Evolutionary conservation across 1,140 invertebrate genomes (phyloP).

Genomic region (Hormaphis cornu): DNA sequence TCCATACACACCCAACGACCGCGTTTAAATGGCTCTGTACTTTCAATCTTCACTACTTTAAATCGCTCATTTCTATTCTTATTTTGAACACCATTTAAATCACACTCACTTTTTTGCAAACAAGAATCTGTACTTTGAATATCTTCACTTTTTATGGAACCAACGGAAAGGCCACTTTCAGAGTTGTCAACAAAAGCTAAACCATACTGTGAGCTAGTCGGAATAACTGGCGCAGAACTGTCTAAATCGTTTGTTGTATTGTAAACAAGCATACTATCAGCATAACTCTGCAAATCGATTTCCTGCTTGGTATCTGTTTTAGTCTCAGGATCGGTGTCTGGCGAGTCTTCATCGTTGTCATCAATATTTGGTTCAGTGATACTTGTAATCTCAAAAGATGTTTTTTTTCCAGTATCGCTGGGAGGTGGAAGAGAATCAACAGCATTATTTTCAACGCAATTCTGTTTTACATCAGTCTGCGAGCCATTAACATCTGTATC

Average conservation of each 20-base stretch:
- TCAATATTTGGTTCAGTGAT: slow-evolving; percentile 69
- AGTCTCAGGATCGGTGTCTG: slow-evolving; percentile 82
- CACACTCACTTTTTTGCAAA: slow-evolving; percentile 52
- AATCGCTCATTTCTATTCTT: slow-evolving; percentile 70
- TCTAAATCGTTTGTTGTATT: slow-evolving; percentile 68
- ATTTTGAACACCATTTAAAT: slow-evolving; percentile 60
- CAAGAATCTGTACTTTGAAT: slow-evolving; percentile 42
- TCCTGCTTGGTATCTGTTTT: slow-evolving; percentile 60
- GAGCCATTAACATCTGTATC: background rate
- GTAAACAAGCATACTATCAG: slow-evolving; percentile 73
- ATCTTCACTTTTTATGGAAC: slow-evolving; percentile 52
- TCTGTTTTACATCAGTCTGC: slow-evolving; percentile 2
- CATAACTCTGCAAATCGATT: slow-evolving; percentile 73
- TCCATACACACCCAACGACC: slow-evolving; percentile 94
- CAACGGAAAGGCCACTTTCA: slow-evolving; percentile 44
- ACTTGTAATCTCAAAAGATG: slow-evolving; percentile 87
- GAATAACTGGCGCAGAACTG: slow-evolving; percentile 72
- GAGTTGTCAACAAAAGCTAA: slow-evolving; percentile 58
- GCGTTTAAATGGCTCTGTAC: slow-evolving; percentile 83
- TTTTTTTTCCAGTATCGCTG: slow-evolving; percentile 54
- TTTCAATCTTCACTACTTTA: slow-evolving; percentile 93
- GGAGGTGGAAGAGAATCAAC: background rate
- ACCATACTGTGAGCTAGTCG: slow-evolving; percentile 72
- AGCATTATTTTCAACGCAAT: slow-evolving; percentile 9
- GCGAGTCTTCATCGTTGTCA: slow-evolving; percentile 79